These are phyloP conservation scores for Ciconia boyciana DNA, from an alignment of 2,113 vertebrate genomes.

Conservation along the genomic window DNA sequence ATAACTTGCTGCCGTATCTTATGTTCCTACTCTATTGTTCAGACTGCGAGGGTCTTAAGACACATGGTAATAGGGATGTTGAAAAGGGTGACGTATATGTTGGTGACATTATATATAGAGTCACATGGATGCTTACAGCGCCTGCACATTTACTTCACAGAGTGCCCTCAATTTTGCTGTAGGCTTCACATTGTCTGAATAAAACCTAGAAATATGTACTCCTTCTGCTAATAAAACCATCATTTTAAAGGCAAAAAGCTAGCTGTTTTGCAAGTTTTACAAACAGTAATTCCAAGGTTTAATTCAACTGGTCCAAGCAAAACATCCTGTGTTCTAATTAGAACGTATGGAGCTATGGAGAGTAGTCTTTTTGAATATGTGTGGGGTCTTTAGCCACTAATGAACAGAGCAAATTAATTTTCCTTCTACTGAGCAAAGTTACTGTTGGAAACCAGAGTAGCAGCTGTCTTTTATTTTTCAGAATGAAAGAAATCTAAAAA, in stretches of 20 bases:
- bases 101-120: neutral
- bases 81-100: neutral
- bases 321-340: neutral
- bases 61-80: neutral
- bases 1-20: neutral
- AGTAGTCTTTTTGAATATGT: neutral
- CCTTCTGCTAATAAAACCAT: neutral
- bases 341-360: neutral
- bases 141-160: neutral
- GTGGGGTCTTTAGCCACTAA: neutral
- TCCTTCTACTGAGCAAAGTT: neutral
- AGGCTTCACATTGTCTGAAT: neutral
- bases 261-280: neutral
- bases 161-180: neutral
- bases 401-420: neutral
- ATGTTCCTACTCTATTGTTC: neutral
- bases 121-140: neutral
- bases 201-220: neutral
- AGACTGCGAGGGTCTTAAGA: neutral
- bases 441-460: neutral
- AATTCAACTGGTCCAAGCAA: neutral
- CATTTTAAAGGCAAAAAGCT: neutral
- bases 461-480: neutral
- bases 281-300: neutral
- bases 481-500: neutral